phyloP scores from a whole-genome alignment of 1,140 invertebrate species.

The Coenobita brevimanus region DNA sequence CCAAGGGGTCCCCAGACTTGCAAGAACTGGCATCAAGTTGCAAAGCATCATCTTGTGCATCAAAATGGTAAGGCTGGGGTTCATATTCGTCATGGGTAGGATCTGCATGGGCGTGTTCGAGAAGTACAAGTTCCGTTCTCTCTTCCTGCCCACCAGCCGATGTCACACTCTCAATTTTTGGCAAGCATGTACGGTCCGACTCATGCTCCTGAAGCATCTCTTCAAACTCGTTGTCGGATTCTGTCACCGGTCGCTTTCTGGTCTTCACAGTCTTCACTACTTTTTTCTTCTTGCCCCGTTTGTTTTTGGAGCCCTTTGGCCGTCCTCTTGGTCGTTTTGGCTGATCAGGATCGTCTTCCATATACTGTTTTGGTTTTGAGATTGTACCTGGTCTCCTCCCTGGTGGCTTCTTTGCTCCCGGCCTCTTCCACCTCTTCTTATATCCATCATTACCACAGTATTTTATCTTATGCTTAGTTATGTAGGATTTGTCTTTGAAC shows the following conservation, averaged over 20 bases:
- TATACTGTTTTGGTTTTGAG: constrained; percentile 6
- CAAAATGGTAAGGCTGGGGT: constrained; percentile 28
- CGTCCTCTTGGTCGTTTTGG: constrained; percentile 47
- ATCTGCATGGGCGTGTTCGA: not conserved
- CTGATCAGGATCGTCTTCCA: constrained; percentile 39
- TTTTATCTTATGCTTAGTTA: constrained; percentile 67
- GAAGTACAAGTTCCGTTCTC: not conserved
- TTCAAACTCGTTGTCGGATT: constrained; percentile 56
- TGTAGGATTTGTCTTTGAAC: constrained; percentile 71
- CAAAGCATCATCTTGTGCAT: not conserved
- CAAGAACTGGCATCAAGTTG: constrained; percentile 1
- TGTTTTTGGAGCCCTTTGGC: constrained; percentile 63
- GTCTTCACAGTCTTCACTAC: constrained; percentile 1
- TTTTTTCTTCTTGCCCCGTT: constrained; percentile 47
- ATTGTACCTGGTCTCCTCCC: constrained; percentile 41
- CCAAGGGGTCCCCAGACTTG: constrained; percentile 20
- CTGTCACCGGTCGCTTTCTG: not conserved
- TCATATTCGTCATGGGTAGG: not conserved
- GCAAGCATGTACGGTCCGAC: constrained; percentile 8
- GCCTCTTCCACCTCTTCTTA: constrained; percentile 62
- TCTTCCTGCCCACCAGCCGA: not conserved
- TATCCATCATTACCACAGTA: constrained; percentile 68
- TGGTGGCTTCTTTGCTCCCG: constrained; percentile 59
- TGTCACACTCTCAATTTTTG: not conserved
- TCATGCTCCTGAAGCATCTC: constrained; percentile 49